Conservation (phyloP, 2,797 vertebrate genomes). For the Odontamblyopus rebecca region DNA sequence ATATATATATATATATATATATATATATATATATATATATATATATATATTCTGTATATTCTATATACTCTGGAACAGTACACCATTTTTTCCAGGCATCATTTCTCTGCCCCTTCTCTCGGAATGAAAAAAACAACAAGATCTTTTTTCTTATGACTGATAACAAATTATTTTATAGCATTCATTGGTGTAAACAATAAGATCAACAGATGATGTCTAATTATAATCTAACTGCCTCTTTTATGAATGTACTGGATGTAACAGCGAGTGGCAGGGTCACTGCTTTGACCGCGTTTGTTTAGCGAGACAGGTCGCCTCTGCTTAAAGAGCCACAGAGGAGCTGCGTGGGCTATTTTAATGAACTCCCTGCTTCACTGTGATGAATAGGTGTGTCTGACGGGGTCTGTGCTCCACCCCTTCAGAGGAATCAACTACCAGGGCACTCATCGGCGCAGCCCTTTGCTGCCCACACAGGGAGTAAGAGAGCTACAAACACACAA, state of each 20-base stretch:
- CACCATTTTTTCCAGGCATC: background rate
- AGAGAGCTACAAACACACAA: constrained; percentile 14
- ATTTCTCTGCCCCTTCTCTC: too few relatives aligned
- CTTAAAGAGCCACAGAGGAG: constrained; percentile 52
- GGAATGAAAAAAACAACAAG: too few relatives aligned
- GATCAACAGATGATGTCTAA: constrained; percentile 3
- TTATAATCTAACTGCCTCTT: background rate
- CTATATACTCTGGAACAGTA: too few relatives aligned
- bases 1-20: too few relatives aligned
- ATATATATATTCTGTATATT: too few relatives aligned
- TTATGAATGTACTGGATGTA: constrained; percentile 18
- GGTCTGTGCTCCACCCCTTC: constrained; percentile 56
- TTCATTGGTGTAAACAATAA: background rate
- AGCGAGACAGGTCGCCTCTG: constrained; percentile 37
- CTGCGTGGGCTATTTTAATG: constrained; percentile 70
- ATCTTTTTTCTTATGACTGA: background rate
- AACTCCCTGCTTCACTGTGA: constrained; percentile 69
- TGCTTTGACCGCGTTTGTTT: constrained; percentile 56
- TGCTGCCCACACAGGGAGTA: constrained; percentile 19
- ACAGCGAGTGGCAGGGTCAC: constrained; percentile 29
- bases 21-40: too few relatives aligned
- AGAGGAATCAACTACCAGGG: constrained; percentile 43
- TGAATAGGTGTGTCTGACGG: constrained; percentile 66
- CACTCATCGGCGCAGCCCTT: constrained; percentile 22
- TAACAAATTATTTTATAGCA: background rate